A percentile compares a stretch with the other conserved stretches of the same genome.
Conservation (phyloP, 1,140 invertebrate genomes). For the Ceratosolen solmsi region DNA sequence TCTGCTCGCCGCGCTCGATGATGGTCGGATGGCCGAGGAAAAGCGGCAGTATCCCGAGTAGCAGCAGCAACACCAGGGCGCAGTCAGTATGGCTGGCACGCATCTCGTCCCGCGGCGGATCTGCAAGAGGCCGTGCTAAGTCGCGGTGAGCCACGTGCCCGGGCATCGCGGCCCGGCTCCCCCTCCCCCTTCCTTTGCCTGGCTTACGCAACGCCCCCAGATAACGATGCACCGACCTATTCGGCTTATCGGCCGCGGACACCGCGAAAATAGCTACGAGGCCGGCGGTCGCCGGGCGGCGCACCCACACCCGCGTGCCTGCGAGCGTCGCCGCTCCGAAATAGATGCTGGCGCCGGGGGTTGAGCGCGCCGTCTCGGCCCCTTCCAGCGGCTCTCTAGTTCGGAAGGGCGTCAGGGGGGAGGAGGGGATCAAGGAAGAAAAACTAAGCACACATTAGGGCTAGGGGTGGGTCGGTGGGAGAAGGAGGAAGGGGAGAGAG, state of each 20-base stretch:
- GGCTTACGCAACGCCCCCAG: slow-evolving; percentile 4
- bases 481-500: too few species aligned
- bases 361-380: background rate
- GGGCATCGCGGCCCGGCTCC: background rate
- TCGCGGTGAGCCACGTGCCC: slow-evolving; percentile 13
- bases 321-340: background rate
- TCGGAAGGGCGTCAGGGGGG: too few species aligned
- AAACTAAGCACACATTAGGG: too few species aligned
- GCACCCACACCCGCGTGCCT: background rate
- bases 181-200: background rate
- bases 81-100: slow-evolving; percentile 49
- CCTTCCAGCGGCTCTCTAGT: background rate
- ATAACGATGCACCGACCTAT: slow-evolving; percentile 39
- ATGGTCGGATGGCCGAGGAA: slow-evolving; percentile 54
- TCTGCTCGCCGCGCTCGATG: slow-evolving; percentile 48
- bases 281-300: slow-evolving; percentile 5
- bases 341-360: background rate
- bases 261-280: slow-evolving; percentile 17
- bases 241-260: slow-evolving; percentile 18
- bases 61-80: slow-evolving; percentile 52
- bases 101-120: slow-evolving; percentile 53
- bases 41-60: slow-evolving; percentile 51
- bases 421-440: too few species aligned
- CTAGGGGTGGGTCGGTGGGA: too few species aligned
- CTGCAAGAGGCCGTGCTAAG: background rate